Percentiles rank a stretch among this genome's conserved stretches.
Evolutionary conservation across 1,140 invertebrate genomes (phyloP).

Genomic region (Bombus impatiens): DNA sequence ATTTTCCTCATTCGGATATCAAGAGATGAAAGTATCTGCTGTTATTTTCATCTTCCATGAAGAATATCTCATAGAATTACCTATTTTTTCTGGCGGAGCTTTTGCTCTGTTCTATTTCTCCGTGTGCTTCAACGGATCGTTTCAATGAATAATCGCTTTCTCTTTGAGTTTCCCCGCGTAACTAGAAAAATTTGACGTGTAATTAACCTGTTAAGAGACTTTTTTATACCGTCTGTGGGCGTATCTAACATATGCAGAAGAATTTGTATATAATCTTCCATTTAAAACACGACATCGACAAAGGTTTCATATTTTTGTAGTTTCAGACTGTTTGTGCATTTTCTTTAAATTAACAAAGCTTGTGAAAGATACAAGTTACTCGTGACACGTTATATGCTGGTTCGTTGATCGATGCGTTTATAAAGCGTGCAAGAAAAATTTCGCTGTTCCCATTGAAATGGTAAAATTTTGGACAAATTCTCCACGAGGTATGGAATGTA

Average conservation of each 20-base stretch:
- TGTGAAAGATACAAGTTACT: neutral
- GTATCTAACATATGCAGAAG: no score
- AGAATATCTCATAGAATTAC: neutral
- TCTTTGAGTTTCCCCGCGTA: neutral
- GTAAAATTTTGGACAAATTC: neutral
- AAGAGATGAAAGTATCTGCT: conserved; percentile 9
- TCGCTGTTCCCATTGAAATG: neutral
- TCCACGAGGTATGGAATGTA: neutral
- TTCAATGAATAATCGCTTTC: neutral
- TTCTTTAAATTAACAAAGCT: neutral
- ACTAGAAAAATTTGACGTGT: neutral
- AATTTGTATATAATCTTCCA: neutral
- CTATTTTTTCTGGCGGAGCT: neutral
- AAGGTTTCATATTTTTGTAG: neutral
- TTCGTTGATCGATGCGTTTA: neutral
- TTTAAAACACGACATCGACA: neutral
- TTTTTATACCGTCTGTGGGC: no score
- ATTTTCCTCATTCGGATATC: neutral
- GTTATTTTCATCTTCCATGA: neutral
- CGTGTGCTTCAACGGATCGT: neutral
- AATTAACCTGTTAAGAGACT: neutral
- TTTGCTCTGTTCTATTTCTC: neutral
- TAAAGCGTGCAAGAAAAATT: neutral
- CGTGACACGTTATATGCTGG: no score
- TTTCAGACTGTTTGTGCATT: no score